Percentiles rank a stretch among this genome's conserved stretches.
These are phyloP conservation scores for Himalopsyche anomala DNA, from an alignment of 2,888 invertebrate species.

Conservation along the genomic window DNA sequence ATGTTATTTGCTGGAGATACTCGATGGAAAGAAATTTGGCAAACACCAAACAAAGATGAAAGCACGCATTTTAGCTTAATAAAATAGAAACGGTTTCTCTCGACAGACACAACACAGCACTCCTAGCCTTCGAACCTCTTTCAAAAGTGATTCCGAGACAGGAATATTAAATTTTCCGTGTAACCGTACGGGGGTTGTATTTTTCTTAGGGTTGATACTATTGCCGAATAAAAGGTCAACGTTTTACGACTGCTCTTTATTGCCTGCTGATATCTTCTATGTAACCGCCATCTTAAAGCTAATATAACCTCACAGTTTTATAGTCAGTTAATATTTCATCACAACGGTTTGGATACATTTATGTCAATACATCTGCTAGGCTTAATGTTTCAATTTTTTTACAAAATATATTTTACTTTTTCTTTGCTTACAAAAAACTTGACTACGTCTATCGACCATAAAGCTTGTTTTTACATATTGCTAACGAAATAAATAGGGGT, in stretches of 20 bases:
- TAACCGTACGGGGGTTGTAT: slow-evolving; percentile 7
- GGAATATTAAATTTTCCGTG: slow-evolving; percentile 23
- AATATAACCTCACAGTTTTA: slow-evolving; percentile 13
- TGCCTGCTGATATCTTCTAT: slow-evolving; percentile 26
- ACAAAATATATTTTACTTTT: too few species aligned
- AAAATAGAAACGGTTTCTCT: slow-evolving; percentile 8
- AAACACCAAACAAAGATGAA: slow-evolving; percentile 28
- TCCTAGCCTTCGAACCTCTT: slow-evolving; percentile 2
- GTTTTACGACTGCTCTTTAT: not conserved
- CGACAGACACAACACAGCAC: slow-evolving; percentile 25
- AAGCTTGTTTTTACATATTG: too few species aligned
- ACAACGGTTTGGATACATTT: not conserved
- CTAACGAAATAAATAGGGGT: too few species aligned
- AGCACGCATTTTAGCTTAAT: slow-evolving; percentile 22
- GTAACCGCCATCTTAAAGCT: slow-evolving; percentile 34
- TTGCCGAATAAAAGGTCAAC: slow-evolving; percentile 30
- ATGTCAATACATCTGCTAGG: not conserved
- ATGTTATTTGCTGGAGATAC: not conserved
- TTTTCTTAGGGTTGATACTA: slow-evolving; percentile 4
- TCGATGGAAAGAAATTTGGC: not conserved
- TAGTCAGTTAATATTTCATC: slow-evolving; percentile 16
- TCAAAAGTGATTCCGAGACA: slow-evolving; percentile 17
- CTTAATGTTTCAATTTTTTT: too few species aligned
- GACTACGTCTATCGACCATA: too few species aligned
- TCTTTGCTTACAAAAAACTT: too few species aligned